phyloP scores from a whole-genome alignment of 2,888 invertebrate genomes.

The Stenotaenia linearis region DNA sequence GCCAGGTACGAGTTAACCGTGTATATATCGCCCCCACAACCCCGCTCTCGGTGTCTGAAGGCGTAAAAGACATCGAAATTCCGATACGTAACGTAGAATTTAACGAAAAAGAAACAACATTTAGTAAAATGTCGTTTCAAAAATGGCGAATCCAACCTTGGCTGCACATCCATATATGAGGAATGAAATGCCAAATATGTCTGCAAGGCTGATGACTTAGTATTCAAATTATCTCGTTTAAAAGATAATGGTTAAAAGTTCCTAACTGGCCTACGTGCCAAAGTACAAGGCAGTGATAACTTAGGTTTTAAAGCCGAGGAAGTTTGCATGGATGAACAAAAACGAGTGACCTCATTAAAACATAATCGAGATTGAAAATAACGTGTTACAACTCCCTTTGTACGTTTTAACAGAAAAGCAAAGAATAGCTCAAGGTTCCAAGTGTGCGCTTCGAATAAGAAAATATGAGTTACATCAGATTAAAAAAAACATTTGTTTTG shows the following conservation, averaged over 20 bases:
- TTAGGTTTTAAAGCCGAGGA: not conserved
- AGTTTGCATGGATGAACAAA: not conserved
- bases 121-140: not conserved
- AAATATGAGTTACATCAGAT: too few species aligned
- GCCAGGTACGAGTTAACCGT: not conserved
- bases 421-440: too few species aligned
- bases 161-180: constrained; percentile 9
- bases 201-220: constrained; percentile 1
- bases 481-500: too few species aligned
- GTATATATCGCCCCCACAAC: not conserved
- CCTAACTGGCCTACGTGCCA: not conserved
- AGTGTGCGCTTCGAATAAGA: too few species aligned
- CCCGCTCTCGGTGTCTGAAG: not conserved
- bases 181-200: constrained; percentile 5
- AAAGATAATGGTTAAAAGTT: not conserved
- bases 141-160: constrained; percentile 4
- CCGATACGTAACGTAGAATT: not conserved
- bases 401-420: too few species aligned
- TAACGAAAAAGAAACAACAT: not conserved
- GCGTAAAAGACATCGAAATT: not conserved
- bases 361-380: not conserved
- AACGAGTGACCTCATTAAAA: not conserved
- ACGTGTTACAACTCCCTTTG: not conserved
- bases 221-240: not conserved
- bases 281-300: not conserved